A percentile compares a stretch with the other conserved stretches of the same genome.
Evolutionary conservation across 2,797 vertebrate genomes (phyloP).

Genomic region (Falco concolor): DNA sequence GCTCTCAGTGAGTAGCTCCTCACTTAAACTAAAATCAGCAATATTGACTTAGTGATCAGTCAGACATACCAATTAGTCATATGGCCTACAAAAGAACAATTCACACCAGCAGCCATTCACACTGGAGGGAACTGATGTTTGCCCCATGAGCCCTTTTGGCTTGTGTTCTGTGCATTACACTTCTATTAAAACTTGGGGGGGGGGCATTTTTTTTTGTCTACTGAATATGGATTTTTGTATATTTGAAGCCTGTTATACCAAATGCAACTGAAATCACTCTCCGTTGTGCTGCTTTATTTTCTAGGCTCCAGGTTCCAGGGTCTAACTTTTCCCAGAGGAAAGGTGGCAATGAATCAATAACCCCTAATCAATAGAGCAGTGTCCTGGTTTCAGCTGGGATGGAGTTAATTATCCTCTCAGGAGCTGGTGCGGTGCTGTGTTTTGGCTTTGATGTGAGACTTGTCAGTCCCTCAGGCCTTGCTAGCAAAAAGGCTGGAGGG

Average conservation of each 20-base stretch:
- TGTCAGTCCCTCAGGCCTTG: too few species aligned
- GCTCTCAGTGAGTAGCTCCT: not conserved
- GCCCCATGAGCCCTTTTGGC: not conserved
- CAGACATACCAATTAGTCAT: not conserved
- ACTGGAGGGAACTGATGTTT: not conserved
- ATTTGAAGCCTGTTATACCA: not conserved
- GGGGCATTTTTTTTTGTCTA: not conserved
- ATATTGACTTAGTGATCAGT: not conserved
- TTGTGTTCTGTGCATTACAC: not conserved
- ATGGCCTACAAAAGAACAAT: not conserved
- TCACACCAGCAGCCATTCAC: not conserved
- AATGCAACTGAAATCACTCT: not conserved
- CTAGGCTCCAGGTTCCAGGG: not conserved
- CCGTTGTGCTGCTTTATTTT: not conserved
- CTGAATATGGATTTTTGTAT: not conserved
- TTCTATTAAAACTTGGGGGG: not conserved
- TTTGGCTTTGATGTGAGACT: too few species aligned
- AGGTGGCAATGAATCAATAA: not conserved
- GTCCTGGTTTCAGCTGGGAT: too few species aligned
- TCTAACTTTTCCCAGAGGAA: not conserved
- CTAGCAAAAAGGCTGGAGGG: too few species aligned
- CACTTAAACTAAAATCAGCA: not conserved
- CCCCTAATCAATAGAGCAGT: not conserved
- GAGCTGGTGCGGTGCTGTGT: too few species aligned
- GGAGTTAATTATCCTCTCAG: too few species aligned